Conservation (phyloP, 2,888 invertebrate species). For the Herminia tarsipennalis region DNA sequence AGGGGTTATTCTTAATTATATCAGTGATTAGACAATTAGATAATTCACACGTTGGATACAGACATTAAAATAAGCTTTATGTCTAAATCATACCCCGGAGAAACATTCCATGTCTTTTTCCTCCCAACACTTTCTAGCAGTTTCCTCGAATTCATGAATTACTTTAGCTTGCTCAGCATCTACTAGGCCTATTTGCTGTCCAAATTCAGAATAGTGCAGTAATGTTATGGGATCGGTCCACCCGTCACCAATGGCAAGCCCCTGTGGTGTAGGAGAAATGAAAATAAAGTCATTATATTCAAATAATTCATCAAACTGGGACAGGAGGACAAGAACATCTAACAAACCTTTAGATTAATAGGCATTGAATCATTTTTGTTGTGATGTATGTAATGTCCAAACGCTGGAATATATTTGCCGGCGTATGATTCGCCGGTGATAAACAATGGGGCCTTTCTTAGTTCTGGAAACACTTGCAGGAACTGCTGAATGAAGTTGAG, state of each 20-base stretch:
- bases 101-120: not conserved
- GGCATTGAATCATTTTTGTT: slow-evolving; percentile 34
- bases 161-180: slow-evolving; percentile 10
- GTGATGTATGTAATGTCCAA: slow-evolving; percentile 57
- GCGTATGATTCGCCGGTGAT: slow-evolving; percentile 86
- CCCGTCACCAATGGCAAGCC: slow-evolving; percentile 33
- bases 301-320: too few relatives aligned
- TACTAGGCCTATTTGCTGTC: slow-evolving; percentile 18
- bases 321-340: not conserved
- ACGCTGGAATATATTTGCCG: slow-evolving; percentile 74
- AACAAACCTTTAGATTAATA: slow-evolving; percentile 44
- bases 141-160: slow-evolving; percentile 13
- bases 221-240: slow-evolving; percentile 29
- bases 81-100: too few relatives aligned
- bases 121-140: slow-evolving; percentile 17
- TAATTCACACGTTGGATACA: not conserved
- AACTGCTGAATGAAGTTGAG: slow-evolving; percentile 77
- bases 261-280: not conserved
- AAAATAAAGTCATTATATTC: too few relatives aligned
- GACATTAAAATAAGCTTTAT: not conserved
- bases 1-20: too few relatives aligned
- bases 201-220: slow-evolving; percentile 25
- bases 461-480: slow-evolving; percentile 79
- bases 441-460: slow-evolving; percentile 77
- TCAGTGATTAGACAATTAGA: too few relatives aligned